Base-by-base conservation (phyloP, 2,113 vertebrate species). In the Stegostoma tigrinum region DNA sequence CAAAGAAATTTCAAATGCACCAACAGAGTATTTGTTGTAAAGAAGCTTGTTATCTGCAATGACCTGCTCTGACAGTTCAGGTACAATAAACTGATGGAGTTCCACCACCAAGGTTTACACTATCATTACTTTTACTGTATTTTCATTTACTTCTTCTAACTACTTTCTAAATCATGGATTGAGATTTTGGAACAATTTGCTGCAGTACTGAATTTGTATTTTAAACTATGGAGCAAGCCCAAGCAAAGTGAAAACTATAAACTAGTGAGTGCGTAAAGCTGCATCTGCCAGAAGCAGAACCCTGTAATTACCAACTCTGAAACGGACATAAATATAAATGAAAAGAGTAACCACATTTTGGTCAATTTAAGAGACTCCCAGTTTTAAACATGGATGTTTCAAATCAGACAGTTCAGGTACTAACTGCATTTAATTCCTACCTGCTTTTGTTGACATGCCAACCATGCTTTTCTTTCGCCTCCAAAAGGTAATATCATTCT, bases 401-500 rank as follows among this genome's bases (percentile, higher is more conserved):
- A 83, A 21, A 83, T 83, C 17, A 19, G 80, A 83, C 38, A 83
- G n/a, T 83, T 42, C 80, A 83, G 55, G 55, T 12, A 61, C 55
- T 61, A 95, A 52, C 8, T 72, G 8, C 45, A 34, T 34, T 95
- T 30, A 95, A 52, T 15, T n/a, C 87, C 78, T 96, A 99, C 99
- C 99, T 97, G 99, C 99, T 98, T 99, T 99, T 96, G 98, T 99
- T 72, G 99, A 99, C 99, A 99, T 99, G 67, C 99, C 99, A 96
- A 98, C 98, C 99, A 99, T 99, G 97, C 98, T 99, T 96, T 98
- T 99, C 97, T 99, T 99, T 80, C 99, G 98, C 96, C 99, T 99
- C 99, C 99, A 99, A 96, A 99, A 99, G 96, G 98, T 99, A 97
- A 99, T 99, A 96, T 99, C 99, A 5, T 99, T 99, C 97, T 99